phyloP scores from a whole-genome alignment of 2,113 vertebrate species.

The Addax nasomaculatus region DNA sequence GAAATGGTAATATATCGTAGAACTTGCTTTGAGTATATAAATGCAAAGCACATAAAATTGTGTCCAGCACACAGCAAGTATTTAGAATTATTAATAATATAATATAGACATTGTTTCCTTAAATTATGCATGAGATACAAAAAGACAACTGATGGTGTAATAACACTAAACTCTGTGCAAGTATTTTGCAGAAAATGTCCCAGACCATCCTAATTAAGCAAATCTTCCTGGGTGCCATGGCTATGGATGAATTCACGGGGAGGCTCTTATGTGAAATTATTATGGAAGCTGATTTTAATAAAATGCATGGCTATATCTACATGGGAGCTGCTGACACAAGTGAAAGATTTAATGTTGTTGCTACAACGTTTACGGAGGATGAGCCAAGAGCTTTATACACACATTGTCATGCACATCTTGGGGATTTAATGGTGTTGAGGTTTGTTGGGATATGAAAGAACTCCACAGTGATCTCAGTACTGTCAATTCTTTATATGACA shows the following conservation, averaged over 20 bases:
- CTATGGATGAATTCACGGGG: not conserved
- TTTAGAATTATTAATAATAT: constrained; percentile 18
- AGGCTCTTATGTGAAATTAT: not conserved
- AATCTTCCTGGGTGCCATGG: not conserved
- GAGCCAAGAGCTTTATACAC: constrained; percentile 64
- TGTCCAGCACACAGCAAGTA: not conserved
- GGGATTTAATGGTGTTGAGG: constrained; percentile 56
- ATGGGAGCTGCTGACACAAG: constrained; percentile 28
- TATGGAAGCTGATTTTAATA: constrained; percentile 34
- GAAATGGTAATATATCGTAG: not conserved
- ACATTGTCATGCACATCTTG: constrained; percentile 58
- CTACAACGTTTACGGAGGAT: constrained; percentile 37
- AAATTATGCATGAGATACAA: not conserved
- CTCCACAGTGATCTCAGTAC: constrained; percentile 24
- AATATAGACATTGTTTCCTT: not conserved
- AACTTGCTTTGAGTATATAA: not conserved
- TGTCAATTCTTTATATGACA: constrained; percentile 64
- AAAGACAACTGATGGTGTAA: not conserved
- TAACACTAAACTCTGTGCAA: not conserved
- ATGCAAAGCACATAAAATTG: not conserved
- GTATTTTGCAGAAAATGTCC: not conserved
- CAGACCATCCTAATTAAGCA: not conserved
- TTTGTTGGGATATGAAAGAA: constrained; percentile 62
- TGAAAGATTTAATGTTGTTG: constrained; percentile 54
- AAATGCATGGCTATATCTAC: constrained; percentile 37